These are phyloP conservation scores for Antheraea assamensis DNA, from an alignment of 2,888 invertebrate genomes.

Conservation along the genomic window DNA sequence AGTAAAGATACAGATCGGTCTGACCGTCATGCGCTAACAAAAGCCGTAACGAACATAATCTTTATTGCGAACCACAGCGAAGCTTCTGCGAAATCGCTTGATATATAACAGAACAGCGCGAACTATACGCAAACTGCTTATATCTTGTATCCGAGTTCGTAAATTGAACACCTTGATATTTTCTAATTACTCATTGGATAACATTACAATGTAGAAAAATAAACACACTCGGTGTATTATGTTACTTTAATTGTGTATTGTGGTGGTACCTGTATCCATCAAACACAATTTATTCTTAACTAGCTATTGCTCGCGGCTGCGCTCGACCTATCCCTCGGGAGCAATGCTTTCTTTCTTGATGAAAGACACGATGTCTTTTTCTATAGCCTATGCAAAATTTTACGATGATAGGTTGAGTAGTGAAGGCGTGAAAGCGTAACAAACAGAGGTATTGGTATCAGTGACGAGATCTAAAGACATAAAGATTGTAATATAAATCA, in stretches of 20 bases:
- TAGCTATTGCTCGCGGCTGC: too few relatives aligned
- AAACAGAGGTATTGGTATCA: too few relatives aligned
- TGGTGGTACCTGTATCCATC: not conserved
- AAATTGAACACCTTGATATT: not conserved
- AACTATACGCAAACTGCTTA: slow-evolving; percentile 25
- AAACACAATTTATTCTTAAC: not conserved
- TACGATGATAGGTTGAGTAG: too few relatives aligned
- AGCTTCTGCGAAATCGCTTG: slow-evolving; percentile 44
- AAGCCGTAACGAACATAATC: slow-evolving; percentile 36
- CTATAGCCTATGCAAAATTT: too few relatives aligned
- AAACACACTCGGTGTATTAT: not conserved
- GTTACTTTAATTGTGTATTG: not conserved
- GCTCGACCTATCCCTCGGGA: too few relatives aligned
- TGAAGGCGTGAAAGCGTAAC: too few relatives aligned
- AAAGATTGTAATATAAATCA: too few relatives aligned
- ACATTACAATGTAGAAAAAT: not conserved
- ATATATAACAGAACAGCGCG: slow-evolving; percentile 33
- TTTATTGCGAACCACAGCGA: slow-evolving; percentile 35
- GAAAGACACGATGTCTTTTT: too few relatives aligned
- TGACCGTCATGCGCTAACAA: slow-evolving; percentile 39
- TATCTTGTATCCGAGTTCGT: not conserved
- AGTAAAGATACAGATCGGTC: slow-evolving; percentile 40
- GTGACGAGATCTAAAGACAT: too few relatives aligned
- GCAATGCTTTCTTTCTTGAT: too few relatives aligned
- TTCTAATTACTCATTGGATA: not conserved